Percentiles rank a stretch among this genome's conserved stretches.
These are phyloP conservation scores for Rhinichthys osculus DNA, from an alignment of 2,797 vertebrate genomes.

Conservation along the genomic window DNA sequence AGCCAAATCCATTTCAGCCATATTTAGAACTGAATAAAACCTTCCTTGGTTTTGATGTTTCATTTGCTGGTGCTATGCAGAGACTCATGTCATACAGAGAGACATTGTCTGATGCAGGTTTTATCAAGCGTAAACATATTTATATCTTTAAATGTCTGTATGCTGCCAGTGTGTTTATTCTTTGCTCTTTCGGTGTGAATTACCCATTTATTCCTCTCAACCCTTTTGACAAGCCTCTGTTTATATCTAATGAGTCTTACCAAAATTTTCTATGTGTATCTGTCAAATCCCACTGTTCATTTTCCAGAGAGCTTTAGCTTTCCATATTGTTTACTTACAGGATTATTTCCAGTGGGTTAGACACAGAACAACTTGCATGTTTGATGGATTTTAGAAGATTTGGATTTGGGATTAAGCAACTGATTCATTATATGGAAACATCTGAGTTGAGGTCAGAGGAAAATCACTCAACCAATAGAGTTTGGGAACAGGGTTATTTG, in stretches of 20 bases:
- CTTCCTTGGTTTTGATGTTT: slow-evolving; percentile 25
- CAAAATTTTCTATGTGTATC: slow-evolving; percentile 1
- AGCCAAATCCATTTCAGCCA: slow-evolving; percentile 52
- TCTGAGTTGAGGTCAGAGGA: slow-evolving; percentile 47
- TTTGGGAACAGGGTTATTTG: not conserved
- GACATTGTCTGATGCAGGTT: slow-evolving; percentile 9
- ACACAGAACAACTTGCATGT: slow-evolving; percentile 11
- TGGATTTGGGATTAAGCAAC: slow-evolving; percentile 36
- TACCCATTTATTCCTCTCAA: slow-evolving; percentile 26
- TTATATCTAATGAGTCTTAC: slow-evolving; percentile 42
- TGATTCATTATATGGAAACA: slow-evolving; percentile 45
- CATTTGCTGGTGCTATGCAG: not conserved
- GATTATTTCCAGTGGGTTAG: slow-evolving; percentile 43
- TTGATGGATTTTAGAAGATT: slow-evolving; percentile 41
- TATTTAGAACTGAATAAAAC: slow-evolving; percentile 37
- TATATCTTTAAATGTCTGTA: slow-evolving; percentile 51
- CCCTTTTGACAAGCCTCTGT: slow-evolving; percentile 47
- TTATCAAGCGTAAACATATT: slow-evolving; percentile 25
- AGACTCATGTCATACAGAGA: not conserved
- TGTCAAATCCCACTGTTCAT: slow-evolving; percentile 42
- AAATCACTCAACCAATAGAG: not conserved
- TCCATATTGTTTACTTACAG: slow-evolving; percentile 21
- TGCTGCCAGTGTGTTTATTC: slow-evolving; percentile 27
- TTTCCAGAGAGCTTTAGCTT: slow-evolving; percentile 15
- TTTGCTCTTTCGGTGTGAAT: slow-evolving; percentile 43